Percentiles rank a stretch among this genome's conserved stretches.
Evolutionary conservation across 2,888 invertebrate genomes (phyloP).

Genomic region (Cantharis lateralis): DNA sequence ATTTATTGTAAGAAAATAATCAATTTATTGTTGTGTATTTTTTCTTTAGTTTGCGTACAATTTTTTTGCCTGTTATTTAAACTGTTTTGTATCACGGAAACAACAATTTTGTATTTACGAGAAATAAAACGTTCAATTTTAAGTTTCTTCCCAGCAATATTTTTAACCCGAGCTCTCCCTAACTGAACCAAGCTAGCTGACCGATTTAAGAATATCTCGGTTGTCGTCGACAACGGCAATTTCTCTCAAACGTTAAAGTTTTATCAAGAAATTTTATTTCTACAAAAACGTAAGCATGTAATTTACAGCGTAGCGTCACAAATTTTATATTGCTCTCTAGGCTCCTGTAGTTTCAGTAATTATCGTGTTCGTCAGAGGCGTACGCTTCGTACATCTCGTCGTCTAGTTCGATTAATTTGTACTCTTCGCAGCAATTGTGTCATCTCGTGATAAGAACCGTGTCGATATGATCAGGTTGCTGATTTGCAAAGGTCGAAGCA

Average conservation of each 20-base stretch:
- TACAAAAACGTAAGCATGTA: neutral
- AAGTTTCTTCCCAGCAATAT: no score
- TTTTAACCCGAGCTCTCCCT: no score
- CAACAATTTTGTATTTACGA: neutral
- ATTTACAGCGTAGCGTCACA: neutral
- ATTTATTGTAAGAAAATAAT: slow-evolving; percentile 16
- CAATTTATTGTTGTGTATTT: neutral
- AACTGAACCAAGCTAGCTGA: no score
- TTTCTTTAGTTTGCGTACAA: neutral
- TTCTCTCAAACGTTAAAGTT: no score
- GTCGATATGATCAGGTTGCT: slow-evolving; percentile 58
- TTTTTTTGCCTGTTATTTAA: neutral
- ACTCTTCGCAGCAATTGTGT: slow-evolving; percentile 49
- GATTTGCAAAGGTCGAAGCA: slow-evolving; percentile 36
- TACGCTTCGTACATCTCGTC: slow-evolving; percentile 37
- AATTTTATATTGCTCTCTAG: neutral
- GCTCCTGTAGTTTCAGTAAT: neutral
- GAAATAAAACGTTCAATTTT: neutral
- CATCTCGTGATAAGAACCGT: slow-evolving; percentile 67
- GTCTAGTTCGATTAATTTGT: slow-evolving; percentile 43
- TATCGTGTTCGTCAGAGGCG: slow-evolving; percentile 13
- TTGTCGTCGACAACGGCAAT: no score
- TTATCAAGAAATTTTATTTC: neutral
- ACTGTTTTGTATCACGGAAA: neutral
- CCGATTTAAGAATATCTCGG: no score